Base-by-base conservation (phyloP, 2,888 invertebrate species). In the Syritta pipiens region DNA sequence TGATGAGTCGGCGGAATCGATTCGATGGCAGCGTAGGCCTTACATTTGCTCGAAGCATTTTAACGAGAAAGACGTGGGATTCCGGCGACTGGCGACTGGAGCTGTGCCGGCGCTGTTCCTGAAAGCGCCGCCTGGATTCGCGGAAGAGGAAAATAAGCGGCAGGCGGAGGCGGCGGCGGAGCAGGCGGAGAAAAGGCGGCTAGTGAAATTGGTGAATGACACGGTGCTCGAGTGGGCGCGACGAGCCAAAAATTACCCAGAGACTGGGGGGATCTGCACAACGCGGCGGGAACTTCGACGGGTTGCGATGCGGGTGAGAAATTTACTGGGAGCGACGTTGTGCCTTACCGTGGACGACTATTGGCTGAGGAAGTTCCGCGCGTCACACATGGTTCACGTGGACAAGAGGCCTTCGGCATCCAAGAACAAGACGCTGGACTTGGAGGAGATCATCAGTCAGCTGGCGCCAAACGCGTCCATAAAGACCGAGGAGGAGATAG, bases 21-120 rank as follows among this genome's bases (percentile, higher is more conserved):
- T 87, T 9, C 71, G 84, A 20, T 83, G 84, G 0, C 85, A 86
- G 12, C 86, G 86, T 42, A 85, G 86, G 51, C 87, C 87, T 0
- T 86, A 86, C 0, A 86, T 87, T 0, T 87, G 87, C 22, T 88
- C 87, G 0, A 59, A 84, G 3, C 87, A 87, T 68, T 87, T 87
- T 60, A 84, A 85, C 74, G 83, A 85, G 1, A 84, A 84, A 44
- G 84, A 84, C 17, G 81, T 87, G 14, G 87, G 87, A 0, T 86
- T 86, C 0, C 81, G 86, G 0, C 79, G 87, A 0, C 76, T 87
- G 3, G 84, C 85, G 7, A 83, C 83, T 10, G 86, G 86, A 53
- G 87, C 88, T 0, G 37, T 87, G 44, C 87, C 87, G 12, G 83
- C 86, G 0, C 53, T 87, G 19, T 83, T 84, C 0, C 57, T 87